A percentile compares a stretch with the other conserved stretches of the same genome.
Evolutionary conservation across 2,113 vertebrate species (phyloP).

Genomic region (Lutjanus erythropterus): DNA sequence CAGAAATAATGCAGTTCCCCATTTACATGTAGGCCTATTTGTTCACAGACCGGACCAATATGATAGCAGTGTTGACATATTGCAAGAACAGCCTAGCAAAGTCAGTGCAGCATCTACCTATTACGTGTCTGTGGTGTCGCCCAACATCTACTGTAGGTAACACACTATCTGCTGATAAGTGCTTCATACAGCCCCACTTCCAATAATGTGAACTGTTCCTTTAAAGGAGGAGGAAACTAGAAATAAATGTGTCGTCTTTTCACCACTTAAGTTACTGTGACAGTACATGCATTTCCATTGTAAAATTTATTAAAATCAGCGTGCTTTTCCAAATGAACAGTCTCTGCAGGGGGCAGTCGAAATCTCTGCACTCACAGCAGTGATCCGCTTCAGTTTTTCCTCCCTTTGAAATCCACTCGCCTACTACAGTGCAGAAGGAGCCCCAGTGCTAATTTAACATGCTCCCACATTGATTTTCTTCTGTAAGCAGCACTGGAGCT

Average conservation of each 20-base stretch:
- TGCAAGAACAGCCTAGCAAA: no score
- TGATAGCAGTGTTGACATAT: no score
- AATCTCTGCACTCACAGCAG: slow-evolving; percentile 9
- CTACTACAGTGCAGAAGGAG: slow-evolving; percentile 17
- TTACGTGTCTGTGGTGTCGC: no score
- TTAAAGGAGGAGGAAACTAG: not conserved
- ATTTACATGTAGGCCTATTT: no score
- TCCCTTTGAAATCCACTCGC: slow-evolving; percentile 37
- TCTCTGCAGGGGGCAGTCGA: slow-evolving; percentile 12
- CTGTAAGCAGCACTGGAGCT: slow-evolving; percentile 31
- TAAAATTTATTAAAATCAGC: slow-evolving; percentile 22
- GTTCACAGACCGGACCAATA: no score
- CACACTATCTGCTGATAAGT: no score
- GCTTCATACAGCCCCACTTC: no score
- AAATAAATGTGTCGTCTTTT: not conserved
- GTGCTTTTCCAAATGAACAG: not conserved
- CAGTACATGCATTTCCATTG: slow-evolving; percentile 6
- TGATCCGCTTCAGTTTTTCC: slow-evolving; percentile 16
- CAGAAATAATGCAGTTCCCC: no score
- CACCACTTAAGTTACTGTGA: no score
- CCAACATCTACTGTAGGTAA: no score
- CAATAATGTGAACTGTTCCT: no score
- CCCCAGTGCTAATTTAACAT: slow-evolving; percentile 42
- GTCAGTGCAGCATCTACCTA: no score
- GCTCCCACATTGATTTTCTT: slow-evolving; percentile 48